phyloP scores from a whole-genome alignment of 2,797 vertebrate species.

The Pseudochaenichthys georgianus region DNA sequence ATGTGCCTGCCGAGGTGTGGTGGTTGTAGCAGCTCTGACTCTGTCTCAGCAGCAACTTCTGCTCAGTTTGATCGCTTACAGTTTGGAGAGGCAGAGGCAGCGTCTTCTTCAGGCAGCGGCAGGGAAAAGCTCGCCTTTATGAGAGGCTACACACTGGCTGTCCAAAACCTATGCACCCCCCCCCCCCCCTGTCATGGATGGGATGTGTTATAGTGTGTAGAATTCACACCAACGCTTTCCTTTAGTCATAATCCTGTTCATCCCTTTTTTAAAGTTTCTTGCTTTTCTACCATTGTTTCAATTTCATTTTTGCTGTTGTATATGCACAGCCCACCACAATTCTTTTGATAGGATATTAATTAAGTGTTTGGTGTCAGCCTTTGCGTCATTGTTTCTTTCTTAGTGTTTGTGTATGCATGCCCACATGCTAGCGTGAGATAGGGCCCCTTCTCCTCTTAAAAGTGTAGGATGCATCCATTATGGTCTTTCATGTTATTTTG shows the following conservation, averaged over 20 bases:
- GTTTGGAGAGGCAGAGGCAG: slow-evolving; percentile 38
- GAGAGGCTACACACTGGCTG: slow-evolving; percentile 15
- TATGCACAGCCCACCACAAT: neutral
- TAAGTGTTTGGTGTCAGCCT: neutral
- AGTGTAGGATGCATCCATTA: slow-evolving; percentile 25
- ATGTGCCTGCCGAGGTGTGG: slow-evolving; percentile 36
- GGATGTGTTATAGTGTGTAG: slow-evolving; percentile 14
- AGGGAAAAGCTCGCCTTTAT: slow-evolving; percentile 27
- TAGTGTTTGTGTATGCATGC: slow-evolving; percentile 14
- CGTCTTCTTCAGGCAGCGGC: slow-evolving; percentile 18
- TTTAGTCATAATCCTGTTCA: slow-evolving; percentile 5
- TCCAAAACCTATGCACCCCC: slow-evolving; percentile 6
- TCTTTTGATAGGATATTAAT: neutral
- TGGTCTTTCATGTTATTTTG: slow-evolving; percentile 44
- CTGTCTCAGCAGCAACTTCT: slow-evolving; percentile 26
- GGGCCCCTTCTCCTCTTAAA: slow-evolving; percentile 33
- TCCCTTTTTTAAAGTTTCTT: slow-evolving; percentile 5
- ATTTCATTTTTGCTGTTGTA: neutral
- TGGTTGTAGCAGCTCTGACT: slow-evolving; percentile 17
- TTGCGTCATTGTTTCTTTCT: slow-evolving; percentile 14
- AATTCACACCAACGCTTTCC: neutral
- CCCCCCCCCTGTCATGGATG: neutral
- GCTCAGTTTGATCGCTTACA: slow-evolving; percentile 46
- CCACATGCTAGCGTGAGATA: slow-evolving; percentile 38
- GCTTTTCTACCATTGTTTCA: neutral